Conservation (phyloP, 2,113 vertebrate genomes). For the Stigmatopora argus region DNA sequence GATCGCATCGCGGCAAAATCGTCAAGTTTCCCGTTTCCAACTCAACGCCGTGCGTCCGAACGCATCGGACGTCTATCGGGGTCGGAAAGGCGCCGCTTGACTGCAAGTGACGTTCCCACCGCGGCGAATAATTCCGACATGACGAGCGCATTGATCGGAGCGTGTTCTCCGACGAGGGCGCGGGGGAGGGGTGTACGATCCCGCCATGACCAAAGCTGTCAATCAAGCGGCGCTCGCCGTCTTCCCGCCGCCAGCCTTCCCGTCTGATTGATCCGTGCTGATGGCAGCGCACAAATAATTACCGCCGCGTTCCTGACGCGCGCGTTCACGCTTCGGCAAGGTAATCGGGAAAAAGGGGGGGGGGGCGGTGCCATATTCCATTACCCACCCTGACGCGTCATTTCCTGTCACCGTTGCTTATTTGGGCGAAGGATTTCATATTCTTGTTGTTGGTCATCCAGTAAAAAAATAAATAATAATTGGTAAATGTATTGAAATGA, state of each 20-base stretch:
- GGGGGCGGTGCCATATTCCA: conserved; percentile 92
- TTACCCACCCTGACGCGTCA: conserved; percentile 68
- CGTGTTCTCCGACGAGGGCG: conserved; percentile 84
- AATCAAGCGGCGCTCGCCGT: conserved; percentile 80
- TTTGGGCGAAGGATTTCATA: too few relatives aligned
- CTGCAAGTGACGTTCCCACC: conserved; percentile 21
- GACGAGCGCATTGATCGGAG: conserved; percentile 89
- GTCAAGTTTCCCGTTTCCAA: too few relatives aligned
- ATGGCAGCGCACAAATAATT: conserved; percentile 95
- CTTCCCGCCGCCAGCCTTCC: conserved; percentile 77
- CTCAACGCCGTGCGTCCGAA: too few relatives aligned
- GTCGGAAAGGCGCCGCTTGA: neutral
- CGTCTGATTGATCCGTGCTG: conserved; percentile 94
- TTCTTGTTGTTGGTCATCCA: too few relatives aligned
- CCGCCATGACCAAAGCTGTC: conserved; percentile 99
- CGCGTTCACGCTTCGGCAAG: conserved; percentile 89
- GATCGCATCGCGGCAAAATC: too few relatives aligned
- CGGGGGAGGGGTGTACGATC: conserved; percentile 89
- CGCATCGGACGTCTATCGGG: too few relatives aligned
- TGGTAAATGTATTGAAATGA: too few relatives aligned
- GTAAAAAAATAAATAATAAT: too few relatives aligned
- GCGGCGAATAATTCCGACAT: conserved; percentile 65
- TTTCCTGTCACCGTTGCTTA: neutral
- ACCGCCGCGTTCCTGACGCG: conserved; percentile 92
- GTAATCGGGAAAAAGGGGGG: conserved; percentile 85